Evolutionary conservation across 2,888 invertebrate genomes (phyloP).

Genomic region (Punctoribates punctum): DNA sequence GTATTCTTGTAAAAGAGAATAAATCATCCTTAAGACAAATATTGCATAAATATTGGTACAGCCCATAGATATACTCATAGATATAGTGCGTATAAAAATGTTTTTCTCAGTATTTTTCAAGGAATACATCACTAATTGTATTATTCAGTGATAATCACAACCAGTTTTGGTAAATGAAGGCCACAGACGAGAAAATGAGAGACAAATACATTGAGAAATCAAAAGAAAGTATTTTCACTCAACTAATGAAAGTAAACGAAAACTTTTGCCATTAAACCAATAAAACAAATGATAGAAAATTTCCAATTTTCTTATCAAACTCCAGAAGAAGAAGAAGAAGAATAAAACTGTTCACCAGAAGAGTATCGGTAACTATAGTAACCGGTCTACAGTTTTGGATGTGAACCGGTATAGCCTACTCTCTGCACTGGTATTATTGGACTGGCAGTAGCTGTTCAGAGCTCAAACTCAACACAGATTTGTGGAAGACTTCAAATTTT

Average conservation of each 20-base stretch:
- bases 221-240: no score
- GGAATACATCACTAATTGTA: slow-evolving; percentile 18
- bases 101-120: background rate
- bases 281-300: no score
- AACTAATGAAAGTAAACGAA: no score
- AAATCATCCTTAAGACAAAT: no score
- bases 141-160: slow-evolving; percentile 5
- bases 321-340: no score
- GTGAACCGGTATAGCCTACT: slow-evolving; percentile 8
- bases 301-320: no score
- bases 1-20: no score
- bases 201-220: no score
- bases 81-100: background rate
- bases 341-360: background rate
- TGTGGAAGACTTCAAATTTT: background rate
- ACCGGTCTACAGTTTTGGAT: background rate
- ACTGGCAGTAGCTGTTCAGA: background rate
- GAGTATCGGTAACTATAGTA: background rate
- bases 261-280: no score
- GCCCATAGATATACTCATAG: no score
- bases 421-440: background rate
- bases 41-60: no score
- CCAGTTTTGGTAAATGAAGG: slow-evolving; percentile 12
- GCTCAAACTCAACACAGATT: background rate
- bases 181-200: background rate